phyloP scores from a whole-genome alignment of 2,888 invertebrate genomes.

The Eristalinus aeneus region DNA sequence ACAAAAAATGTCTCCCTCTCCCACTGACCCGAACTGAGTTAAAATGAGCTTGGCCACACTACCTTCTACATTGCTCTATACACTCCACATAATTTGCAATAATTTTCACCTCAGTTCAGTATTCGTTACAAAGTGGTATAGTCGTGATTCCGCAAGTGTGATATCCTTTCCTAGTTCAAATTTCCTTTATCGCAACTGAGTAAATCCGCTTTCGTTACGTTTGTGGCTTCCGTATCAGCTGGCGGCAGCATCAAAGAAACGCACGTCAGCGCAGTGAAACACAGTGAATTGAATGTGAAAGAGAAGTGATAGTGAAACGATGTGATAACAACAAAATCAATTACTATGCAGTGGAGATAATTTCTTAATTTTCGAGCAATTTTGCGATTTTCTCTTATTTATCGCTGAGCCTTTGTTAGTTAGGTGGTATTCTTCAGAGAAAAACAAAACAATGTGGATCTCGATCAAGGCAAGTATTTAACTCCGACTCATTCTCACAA shows the following conservation, averaged over 20 bases:
- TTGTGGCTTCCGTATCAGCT: neutral
- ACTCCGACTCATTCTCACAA: neutral
- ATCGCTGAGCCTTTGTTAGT: conserved; percentile 24
- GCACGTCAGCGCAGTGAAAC: neutral
- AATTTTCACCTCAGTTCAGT: conserved; percentile 19
- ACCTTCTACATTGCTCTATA: neutral
- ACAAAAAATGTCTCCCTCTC: conserved; percentile 27
- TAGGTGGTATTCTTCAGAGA: conserved; percentile 3
- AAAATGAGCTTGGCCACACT: neutral
- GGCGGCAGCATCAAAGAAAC: conserved; percentile 10
- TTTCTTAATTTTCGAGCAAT: conserved; percentile 8
- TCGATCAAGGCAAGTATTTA: conserved; percentile 45
- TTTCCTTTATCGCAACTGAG: neutral
- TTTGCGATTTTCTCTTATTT: conserved; percentile 4
- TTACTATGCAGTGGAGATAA: conserved; percentile 7
- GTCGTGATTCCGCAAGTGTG: neutral
- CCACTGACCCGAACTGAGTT: neutral
- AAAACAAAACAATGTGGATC: conserved; percentile 38
- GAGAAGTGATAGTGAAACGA: conserved; percentile 28
- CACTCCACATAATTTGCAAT: neutral
- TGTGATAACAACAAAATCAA: conserved; percentile 36
- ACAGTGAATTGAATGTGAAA: conserved; percentile 24
- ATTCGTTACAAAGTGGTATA: neutral
- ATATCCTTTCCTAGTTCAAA: neutral
- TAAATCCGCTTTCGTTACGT: neutral